Conservation (phyloP, 2,113 vertebrate genomes). For the Macquaria australasica region DNA sequence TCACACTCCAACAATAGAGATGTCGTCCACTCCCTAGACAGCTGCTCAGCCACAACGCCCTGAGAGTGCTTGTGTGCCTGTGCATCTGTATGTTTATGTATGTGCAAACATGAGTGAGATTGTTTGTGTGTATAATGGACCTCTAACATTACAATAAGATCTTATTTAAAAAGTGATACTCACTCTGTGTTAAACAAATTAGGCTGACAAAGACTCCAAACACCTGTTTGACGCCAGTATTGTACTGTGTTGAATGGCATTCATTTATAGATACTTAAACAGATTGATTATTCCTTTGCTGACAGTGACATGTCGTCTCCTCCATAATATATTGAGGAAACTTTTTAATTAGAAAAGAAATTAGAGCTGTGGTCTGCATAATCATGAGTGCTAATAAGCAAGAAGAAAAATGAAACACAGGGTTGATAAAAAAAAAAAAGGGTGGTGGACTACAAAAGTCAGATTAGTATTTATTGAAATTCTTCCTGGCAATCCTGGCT, state of each 20-base stretch:
- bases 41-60: slow-evolving; percentile 56
- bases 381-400: slow-evolving; percentile 29
- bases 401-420: not conserved
- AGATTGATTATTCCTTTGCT: slow-evolving; percentile 66
- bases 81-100: slow-evolving; percentile 37
- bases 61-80: slow-evolving; percentile 8
- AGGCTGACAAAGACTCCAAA: slow-evolving; percentile 14
- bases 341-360: slow-evolving; percentile 63
- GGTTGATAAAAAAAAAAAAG: slow-evolving; percentile 8
- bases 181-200: slow-evolving; percentile 3
- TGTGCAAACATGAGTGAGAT: slow-evolving; percentile 9
- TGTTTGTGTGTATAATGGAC: slow-evolving; percentile 18
- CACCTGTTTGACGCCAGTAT: slow-evolving; percentile 30
- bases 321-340: slow-evolving; percentile 30
- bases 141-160: not conserved
- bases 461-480: slow-evolving; percentile 51
- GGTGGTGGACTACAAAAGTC: slow-evolving; percentile 19
- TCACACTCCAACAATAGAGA: slow-evolving; percentile 77
- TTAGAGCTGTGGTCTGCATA: slow-evolving; percentile 40
- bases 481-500: slow-evolving; percentile 40
- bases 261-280: slow-evolving; percentile 27
- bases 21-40: slow-evolving; percentile 66
- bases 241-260: slow-evolving; percentile 28
- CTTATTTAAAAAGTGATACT: slow-evolving; percentile 12
- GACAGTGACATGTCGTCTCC: slow-evolving; percentile 47